A percentile compares a stretch with the other conserved stretches of the same genome.
Evolutionary conservation across 2,888 invertebrate genomes (phyloP).

Genomic region (Luffia ferchaultella): DNA sequence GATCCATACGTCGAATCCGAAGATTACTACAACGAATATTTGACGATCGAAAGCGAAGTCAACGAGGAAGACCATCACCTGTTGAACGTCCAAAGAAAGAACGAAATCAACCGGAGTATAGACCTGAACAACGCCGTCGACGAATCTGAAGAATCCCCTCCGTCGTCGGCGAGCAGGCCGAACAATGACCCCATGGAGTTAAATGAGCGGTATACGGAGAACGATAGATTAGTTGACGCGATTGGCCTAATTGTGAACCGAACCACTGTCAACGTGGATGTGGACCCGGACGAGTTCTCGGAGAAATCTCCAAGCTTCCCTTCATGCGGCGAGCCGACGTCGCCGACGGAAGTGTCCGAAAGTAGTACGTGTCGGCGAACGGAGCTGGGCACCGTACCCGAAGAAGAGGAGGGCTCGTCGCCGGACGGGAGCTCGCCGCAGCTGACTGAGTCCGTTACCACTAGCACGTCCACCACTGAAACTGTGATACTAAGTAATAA

Average conservation of each 20-base stretch:
- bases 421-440: conserved; percentile 62
- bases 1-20: conserved; percentile 55
- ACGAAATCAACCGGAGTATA: conserved; percentile 52
- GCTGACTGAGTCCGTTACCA: conserved; percentile 72
- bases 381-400: conserved; percentile 66
- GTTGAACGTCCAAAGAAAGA: conserved; percentile 52
- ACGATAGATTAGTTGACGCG: conserved; percentile 27
- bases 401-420: conserved; percentile 69
- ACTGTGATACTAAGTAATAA: conserved; percentile 73
- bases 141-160: conserved; percentile 27
- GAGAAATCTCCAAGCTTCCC: conserved; percentile 49
- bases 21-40: conserved; percentile 37
- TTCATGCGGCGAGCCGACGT: conserved; percentile 39
- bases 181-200: conserved; percentile 36
- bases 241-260: conserved; percentile 32
- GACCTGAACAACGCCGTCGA: conserved; percentile 30
- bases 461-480: conserved; percentile 75
- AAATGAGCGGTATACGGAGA: conserved; percentile 46
- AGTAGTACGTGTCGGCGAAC: conserved; percentile 51
- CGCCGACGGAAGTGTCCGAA: conserved; percentile 52
- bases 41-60: conserved; percentile 45
- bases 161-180: conserved; percentile 21
- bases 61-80: conserved; percentile 52
- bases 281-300: conserved; percentile 32
- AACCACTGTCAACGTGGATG: conserved; percentile 23